Percentiles rank a stretch among this genome's conserved stretches.
Evolutionary conservation across 2,113 vertebrate species (phyloP).

Genomic region (Gorsachius goisagi): DNA sequence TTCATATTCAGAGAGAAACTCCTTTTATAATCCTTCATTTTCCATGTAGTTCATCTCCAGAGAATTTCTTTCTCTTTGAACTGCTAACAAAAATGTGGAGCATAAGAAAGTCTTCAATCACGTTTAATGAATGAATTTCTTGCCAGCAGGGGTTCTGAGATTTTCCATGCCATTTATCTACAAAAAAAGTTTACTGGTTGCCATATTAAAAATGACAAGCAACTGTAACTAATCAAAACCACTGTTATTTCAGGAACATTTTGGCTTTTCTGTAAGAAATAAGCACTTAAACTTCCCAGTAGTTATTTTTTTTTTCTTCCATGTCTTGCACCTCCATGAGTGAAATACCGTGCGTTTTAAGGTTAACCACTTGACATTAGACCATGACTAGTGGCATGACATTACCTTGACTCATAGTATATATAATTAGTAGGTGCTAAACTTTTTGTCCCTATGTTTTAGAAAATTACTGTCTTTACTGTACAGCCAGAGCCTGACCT

Average conservation of each 20-base stretch:
- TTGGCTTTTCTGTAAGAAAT: not conserved
- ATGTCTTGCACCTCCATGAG: not conserved
- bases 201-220: not conserved
- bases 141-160: not conserved
- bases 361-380: not conserved
- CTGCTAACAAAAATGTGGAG: not conserved
- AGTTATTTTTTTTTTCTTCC: not conserved
- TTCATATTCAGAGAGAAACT: not conserved
- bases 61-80: conserved; percentile 20
- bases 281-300: not conserved
- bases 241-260: not conserved
- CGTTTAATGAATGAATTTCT: conserved; percentile 16
- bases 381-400: not conserved
- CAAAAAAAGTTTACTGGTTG: not conserved
- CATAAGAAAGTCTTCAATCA: not conserved
- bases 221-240: conserved; percentile 25
- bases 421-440: not conserved
- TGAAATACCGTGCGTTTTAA: not conserved
- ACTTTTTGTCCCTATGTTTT: not conserved
- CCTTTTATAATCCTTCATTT: not conserved
- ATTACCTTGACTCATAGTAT: not conserved
- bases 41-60: not conserved
- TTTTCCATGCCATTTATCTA: not conserved
- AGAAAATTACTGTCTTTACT: not conserved
- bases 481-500: not conserved